phyloP scores from a whole-genome alignment of 2,113 vertebrate species.

The Hipposideros armiger region DNA sequence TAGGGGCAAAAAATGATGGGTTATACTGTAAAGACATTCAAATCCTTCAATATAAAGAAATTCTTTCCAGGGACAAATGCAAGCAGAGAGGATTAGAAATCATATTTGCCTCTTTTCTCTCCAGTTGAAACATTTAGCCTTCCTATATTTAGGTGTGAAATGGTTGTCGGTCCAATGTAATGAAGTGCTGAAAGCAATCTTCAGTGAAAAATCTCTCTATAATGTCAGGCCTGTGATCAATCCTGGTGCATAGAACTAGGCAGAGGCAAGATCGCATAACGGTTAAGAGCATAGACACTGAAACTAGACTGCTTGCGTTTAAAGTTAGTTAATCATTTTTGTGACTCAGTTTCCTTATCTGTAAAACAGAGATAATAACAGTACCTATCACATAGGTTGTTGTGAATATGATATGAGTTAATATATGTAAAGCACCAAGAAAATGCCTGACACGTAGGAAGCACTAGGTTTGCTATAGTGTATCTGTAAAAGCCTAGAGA shows the following conservation, averaged over 20 bases:
- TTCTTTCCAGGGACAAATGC: background rate
- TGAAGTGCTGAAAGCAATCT: slow-evolving; percentile 51
- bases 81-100: slow-evolving; percentile 50
- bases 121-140: slow-evolving; percentile 62
- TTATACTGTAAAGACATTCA: slow-evolving; percentile 28
- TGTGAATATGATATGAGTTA: background rate
- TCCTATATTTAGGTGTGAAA: slow-evolving; percentile 65
- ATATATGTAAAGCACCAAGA: background rate
- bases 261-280: background rate
- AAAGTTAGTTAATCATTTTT: background rate
- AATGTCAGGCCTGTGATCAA: background rate
- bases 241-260: background rate
- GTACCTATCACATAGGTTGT: background rate
- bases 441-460: background rate
- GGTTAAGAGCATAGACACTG: background rate
- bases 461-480: background rate
- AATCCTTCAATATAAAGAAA: slow-evolving; percentile 11
- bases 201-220: background rate
- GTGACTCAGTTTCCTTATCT: background rate
- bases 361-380: background rate
- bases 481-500: background rate
- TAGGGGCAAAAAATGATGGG: background rate
- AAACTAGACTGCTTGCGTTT: background rate
- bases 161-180: slow-evolving; percentile 50
- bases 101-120: slow-evolving; percentile 47